phyloP scores from a whole-genome alignment of 2,113 vertebrate species.

The Potamarius usumacintae region DNA sequence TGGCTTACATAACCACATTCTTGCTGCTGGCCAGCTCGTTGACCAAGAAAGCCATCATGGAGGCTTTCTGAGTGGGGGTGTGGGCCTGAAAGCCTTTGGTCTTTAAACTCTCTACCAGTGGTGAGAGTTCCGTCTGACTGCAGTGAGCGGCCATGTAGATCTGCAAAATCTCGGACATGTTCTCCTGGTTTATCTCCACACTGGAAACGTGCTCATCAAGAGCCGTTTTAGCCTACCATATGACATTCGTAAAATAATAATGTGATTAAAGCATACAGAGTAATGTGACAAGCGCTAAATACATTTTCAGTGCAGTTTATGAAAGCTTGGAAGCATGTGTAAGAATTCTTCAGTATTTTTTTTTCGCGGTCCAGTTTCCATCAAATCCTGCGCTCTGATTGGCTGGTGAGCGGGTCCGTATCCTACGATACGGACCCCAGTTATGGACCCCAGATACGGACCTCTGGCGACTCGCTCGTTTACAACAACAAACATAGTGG shows the following conservation, averaged over 20 bases:
- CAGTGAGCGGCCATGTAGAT: slow-evolving; percentile 90
- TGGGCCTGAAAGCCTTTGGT: slow-evolving; percentile 94
- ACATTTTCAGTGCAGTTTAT: background rate
- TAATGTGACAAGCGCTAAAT: background rate
- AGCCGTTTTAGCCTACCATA: slow-evolving; percentile 81
- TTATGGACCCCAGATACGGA: too few relatives aligned
- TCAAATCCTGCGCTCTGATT: too few relatives aligned
- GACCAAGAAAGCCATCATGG: slow-evolving; percentile 85
- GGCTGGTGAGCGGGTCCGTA: too few relatives aligned
- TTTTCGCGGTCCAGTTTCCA: too few relatives aligned
- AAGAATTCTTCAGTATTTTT: background rate
- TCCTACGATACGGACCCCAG: too few relatives aligned
- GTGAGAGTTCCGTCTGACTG: slow-evolving; percentile 79
- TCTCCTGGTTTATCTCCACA: slow-evolving; percentile 87
- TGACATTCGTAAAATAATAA: background rate
- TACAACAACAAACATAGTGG: too few relatives aligned
- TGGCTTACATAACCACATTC: slow-evolving; percentile 85
- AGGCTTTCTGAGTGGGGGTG: slow-evolving; percentile 86
- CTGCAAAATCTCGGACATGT: slow-evolving; percentile 92
- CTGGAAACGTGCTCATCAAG: slow-evolving; percentile 88
- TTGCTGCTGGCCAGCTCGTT: slow-evolving; percentile 94
- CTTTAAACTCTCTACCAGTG: slow-evolving; percentile 83
- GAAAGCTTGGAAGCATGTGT: background rate
- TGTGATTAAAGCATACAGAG: background rate
- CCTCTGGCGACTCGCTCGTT: too few relatives aligned